Percentiles rank a stretch among this genome's conserved stretches.
Evolutionary conservation across 1,140 invertebrate species (phyloP).

Genomic region (Trichoplusia ni): DNA sequence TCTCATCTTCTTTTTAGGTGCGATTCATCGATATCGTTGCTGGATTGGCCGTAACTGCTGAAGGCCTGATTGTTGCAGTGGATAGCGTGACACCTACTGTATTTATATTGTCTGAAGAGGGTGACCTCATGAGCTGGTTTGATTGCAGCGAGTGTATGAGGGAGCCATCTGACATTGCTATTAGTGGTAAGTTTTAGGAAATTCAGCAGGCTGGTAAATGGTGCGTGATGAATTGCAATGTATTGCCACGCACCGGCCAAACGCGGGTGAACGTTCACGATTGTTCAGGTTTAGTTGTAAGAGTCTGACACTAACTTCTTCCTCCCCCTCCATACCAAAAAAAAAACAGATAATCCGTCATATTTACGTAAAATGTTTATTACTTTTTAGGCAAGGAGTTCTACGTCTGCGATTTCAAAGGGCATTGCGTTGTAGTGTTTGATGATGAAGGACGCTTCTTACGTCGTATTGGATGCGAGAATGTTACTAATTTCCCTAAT

Average conservation of each 20-base stretch:
- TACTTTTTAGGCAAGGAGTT: constrained; percentile 91
- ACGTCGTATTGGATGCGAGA: constrained; percentile 96
- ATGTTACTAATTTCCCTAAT: constrained; percentile 97
- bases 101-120: constrained; percentile 95
- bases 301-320: too few relatives aligned
- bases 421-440: constrained; percentile 98
- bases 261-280: too few relatives aligned
- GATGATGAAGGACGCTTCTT: constrained; percentile 95
- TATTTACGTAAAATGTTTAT: neutral
- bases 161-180: constrained; percentile 97
- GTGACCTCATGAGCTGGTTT: constrained; percentile 96
- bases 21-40: constrained; percentile 99
- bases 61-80: constrained; percentile 97
- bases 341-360: too few relatives aligned
- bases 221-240: too few relatives aligned
- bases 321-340: too few relatives aligned
- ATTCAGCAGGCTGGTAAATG: too few relatives aligned
- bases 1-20: constrained; percentile 54
- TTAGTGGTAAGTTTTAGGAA: constrained; percentile 85
- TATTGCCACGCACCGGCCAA: too few relatives aligned
- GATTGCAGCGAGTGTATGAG: constrained; percentile 98
- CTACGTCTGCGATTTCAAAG: constrained; percentile 99
- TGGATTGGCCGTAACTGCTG: constrained; percentile 93
- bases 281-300: too few relatives aligned
- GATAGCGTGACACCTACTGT: constrained; percentile 98